Evolutionary conservation across 2,888 invertebrate species (phyloP), one percentile per base, ranked within the genome.

Genomic region (Caenorhabditis sp.): DNA sequence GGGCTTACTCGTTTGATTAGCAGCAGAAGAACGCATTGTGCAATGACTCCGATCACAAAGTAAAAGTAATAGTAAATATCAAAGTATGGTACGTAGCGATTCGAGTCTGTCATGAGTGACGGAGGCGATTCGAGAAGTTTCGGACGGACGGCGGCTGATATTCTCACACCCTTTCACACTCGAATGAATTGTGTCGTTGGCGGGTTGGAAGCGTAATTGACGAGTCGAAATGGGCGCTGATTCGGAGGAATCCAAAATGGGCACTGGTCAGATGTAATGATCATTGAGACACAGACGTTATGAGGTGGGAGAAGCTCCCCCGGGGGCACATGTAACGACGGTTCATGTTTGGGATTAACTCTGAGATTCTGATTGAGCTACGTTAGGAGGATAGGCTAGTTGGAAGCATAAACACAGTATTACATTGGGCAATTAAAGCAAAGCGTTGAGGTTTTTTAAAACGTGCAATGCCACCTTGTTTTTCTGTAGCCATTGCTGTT

Each of bases 131-230:
- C 13, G 15, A 22, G 35, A 30, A 39, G 17, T 43, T 15, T 22
- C 30, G 24, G 22, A 11, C 30, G 13, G n/a, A 24, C 27, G 50
- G 27, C 41, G 27, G 43, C 24, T 46, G 55, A 37, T 43, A 45
- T 39, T 65, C 65, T 65, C 65, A 65, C 65, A 46, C 65, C 46
- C 55, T 30, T 46, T 55, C 46, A 65, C 65, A 65, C 65, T 65
- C 35, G 55, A 55, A 37, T 55, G 55, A 32, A 15, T 45, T 41
- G 9, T 7, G 26, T 6, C 2, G 24, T 24, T n/a, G 63, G 39
- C 17, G 43, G 27, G 65, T 46, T 65, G 45, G 46, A 55, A 52
- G 46, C 65, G 65, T 39, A 65, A 63, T 41, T 41, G 52, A 22
- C 11, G 43, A 20, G 43, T n/a, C 37, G 13, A 37, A 50, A 63